A percentile compares a stretch with the other conserved stretches of the same genome.
These are phyloP conservation scores for Eilema griseolum DNA, from an alignment of 2,888 invertebrate genomes.

Conservation along the genomic window DNA sequence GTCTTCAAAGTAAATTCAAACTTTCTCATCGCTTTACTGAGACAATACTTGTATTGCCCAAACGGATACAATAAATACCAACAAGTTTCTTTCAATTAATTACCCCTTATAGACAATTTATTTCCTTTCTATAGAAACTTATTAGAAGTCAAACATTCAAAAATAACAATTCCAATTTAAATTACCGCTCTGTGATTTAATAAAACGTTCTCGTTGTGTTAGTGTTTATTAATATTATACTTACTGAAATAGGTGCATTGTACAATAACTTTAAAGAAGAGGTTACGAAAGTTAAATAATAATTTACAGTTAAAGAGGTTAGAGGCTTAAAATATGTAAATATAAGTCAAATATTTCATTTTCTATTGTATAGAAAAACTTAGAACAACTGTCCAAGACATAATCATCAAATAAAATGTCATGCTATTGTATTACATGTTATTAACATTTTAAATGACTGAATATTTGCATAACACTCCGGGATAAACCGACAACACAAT, in stretches of 20 bases:
- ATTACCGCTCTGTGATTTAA: background rate
- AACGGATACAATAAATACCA: constrained; percentile 43
- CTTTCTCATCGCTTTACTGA: background rate
- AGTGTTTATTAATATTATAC: background rate
- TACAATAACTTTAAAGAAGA: background rate
- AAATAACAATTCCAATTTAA: constrained; percentile 25
- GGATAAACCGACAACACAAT: background rate
- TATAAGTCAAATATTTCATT: constrained; percentile 4
- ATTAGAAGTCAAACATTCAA: constrained; percentile 24
- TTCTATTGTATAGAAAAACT: background rate
- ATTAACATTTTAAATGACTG: background rate
- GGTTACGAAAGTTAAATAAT: no score
- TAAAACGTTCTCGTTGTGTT: background rate
- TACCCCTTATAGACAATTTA: constrained; percentile 43
- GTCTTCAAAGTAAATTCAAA: background rate
- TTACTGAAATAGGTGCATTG: background rate
- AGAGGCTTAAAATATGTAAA: background rate
- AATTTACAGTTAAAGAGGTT: constrained; percentile 17
- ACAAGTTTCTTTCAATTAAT: constrained; percentile 36
- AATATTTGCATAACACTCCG: background rate
- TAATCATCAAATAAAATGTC: background rate
- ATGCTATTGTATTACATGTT: constrained; percentile 1
- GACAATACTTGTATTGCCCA: constrained; percentile 33
- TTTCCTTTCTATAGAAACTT: constrained; percentile 39
- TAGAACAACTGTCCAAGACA: background rate